A percentile compares a stretch with the other conserved stretches of the same genome.
Evolutionary conservation across 2,888 invertebrate genomes (phyloP).

Genomic region (Amiota mariae): DNA sequence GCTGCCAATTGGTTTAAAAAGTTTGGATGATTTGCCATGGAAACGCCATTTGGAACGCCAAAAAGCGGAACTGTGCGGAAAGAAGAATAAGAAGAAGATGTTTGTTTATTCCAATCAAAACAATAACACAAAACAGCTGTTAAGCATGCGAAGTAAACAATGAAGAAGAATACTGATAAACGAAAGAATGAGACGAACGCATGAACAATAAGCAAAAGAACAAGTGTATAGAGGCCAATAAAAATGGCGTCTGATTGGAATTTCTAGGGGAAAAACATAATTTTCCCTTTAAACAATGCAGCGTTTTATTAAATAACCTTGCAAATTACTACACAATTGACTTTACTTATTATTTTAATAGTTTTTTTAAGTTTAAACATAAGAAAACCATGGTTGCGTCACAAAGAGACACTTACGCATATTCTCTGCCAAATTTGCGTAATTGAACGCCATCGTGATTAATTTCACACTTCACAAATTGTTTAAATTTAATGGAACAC

Average conservation of each 20-base stretch:
- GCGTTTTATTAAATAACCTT: neutral
- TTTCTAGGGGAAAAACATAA: neutral
- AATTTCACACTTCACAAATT: neutral
- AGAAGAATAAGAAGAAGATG: neutral
- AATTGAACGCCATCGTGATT: slow-evolving; percentile 63
- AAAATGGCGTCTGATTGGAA: slow-evolving; percentile 20
- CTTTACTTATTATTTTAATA: neutral
- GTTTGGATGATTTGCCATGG: slow-evolving; percentile 61
- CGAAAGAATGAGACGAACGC: slow-evolving; percentile 30
- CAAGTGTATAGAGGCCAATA: slow-evolving; percentile 11
- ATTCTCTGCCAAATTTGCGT: slow-evolving; percentile 61
- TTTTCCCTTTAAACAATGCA: neutral
- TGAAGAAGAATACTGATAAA: slow-evolving; percentile 37
- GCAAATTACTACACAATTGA: too few species aligned
- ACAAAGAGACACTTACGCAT: slow-evolving; percentile 59
- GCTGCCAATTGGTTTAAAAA: slow-evolving; percentile 71
- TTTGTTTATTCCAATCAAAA: slow-evolving; percentile 16
- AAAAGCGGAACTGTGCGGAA: slow-evolving; percentile 63
- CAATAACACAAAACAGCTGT: slow-evolving; percentile 48
- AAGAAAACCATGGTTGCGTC: neutral
- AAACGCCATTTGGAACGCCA: slow-evolving; percentile 58
- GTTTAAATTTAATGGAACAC: neutral
- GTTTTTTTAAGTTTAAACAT: neutral
- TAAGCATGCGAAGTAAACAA: slow-evolving; percentile 41
- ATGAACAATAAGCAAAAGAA: slow-evolving; percentile 39